phyloP scores from a whole-genome alignment of 2,888 invertebrate genomes.

The Pyrrhia umbra region DNA sequence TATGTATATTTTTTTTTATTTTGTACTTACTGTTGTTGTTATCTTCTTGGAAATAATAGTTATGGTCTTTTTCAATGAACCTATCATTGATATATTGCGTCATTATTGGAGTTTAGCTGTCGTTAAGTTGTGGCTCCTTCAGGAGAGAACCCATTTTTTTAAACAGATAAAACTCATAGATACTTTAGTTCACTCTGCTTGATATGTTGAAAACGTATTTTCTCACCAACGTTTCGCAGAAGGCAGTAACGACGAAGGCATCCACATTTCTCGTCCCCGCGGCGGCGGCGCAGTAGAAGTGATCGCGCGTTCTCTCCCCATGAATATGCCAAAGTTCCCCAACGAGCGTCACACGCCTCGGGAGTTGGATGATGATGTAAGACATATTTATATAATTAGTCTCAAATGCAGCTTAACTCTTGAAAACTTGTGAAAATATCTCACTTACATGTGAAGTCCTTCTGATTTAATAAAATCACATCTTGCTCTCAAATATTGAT shows the following conservation, averaged over 20 bases:
- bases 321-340: constrained; percentile 93
- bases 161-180: neutral
- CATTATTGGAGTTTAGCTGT: neutral
- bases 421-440: too few relatives aligned
- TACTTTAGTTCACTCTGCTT: neutral
- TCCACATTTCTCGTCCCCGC: constrained; percentile 89
- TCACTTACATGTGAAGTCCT: too few relatives aligned
- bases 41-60: too few relatives aligned
- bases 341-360: constrained; percentile 70
- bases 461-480: too few relatives aligned
- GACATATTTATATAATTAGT: too few relatives aligned
- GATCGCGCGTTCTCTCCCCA: constrained; percentile 94
- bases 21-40: too few relatives aligned
- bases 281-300: constrained; percentile 83
- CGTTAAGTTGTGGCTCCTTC: neutral
- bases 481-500: too few relatives aligned
- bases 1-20: too few relatives aligned
- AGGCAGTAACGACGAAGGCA: constrained; percentile 91
- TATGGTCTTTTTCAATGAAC: too few relatives aligned
- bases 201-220: constrained; percentile 13
- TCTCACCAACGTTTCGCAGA: constrained; percentile 63
- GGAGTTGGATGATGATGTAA: constrained; percentile 89
- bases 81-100: too few relatives aligned
- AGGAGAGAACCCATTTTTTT: neutral
- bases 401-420: too few relatives aligned